These are phyloP conservation scores for Scaptomyza reducta DNA, from an alignment of 2,888 invertebrate species.

Conservation along the genomic window DNA sequence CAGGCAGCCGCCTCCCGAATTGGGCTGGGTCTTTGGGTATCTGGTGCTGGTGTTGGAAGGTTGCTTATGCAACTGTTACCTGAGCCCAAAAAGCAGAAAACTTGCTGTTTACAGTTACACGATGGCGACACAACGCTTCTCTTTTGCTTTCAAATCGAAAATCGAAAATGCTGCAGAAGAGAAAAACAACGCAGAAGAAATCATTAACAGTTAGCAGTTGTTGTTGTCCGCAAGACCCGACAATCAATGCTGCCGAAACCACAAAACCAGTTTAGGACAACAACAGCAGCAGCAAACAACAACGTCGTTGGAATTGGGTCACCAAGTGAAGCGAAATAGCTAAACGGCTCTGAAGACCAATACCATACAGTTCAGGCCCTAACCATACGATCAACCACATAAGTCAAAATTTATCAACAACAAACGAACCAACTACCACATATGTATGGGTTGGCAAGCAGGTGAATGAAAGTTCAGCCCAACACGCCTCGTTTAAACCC, in stretches of 20 bases:
- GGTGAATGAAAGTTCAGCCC: slow-evolving; percentile 57
- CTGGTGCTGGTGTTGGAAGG: neutral
- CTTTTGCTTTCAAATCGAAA: slow-evolving; percentile 71
- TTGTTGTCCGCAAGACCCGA: slow-evolving; percentile 55
- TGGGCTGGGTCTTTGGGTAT: slow-evolving; percentile 8
- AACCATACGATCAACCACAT: neutral
- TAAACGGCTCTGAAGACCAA: slow-evolving; percentile 43
- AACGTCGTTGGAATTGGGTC: slow-evolving; percentile 74
- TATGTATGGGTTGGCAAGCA: slow-evolving; percentile 45
- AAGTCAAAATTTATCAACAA: neutral
- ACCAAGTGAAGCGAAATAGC: slow-evolving; percentile 68
- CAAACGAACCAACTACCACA: slow-evolving; percentile 19
- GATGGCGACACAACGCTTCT: slow-evolving; percentile 53
- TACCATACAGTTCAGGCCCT: slow-evolving; percentile 40
- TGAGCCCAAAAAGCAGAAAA: slow-evolving; percentile 43
- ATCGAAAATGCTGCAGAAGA: slow-evolving; percentile 44
- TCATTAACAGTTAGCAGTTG: slow-evolving; percentile 72
- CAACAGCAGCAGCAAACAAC: slow-evolving; percentile 11
- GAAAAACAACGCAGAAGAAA: slow-evolving; percentile 66
- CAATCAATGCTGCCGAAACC: slow-evolving; percentile 61
- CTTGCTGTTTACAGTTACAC: slow-evolving; percentile 52
- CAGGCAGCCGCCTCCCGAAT: slow-evolving; percentile 13
- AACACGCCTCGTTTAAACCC: no score
- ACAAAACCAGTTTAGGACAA: slow-evolving; percentile 76
- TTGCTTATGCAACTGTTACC: slow-evolving; percentile 56